These are phyloP conservation scores for Drosophila kambysellisi DNA, from an alignment of 2,888 invertebrate genomes.

Conservation along the genomic window DNA sequence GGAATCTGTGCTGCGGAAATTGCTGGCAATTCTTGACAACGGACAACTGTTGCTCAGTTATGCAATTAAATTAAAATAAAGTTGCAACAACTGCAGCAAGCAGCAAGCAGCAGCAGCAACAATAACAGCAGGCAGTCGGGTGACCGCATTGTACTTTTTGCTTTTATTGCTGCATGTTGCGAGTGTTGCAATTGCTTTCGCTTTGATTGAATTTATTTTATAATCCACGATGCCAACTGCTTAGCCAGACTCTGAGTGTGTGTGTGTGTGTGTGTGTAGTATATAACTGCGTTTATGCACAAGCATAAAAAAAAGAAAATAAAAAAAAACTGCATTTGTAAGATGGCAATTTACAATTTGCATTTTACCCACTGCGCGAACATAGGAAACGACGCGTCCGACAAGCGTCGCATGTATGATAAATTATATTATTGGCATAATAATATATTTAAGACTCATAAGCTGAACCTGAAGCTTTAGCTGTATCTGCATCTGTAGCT, in stretches of 20 bases:
- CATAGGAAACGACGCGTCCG: constrained; percentile 70
- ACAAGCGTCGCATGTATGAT: constrained; percentile 51
- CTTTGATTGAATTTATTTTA: constrained; percentile 80
- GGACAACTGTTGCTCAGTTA: constrained; percentile 71
- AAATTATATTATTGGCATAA: constrained; percentile 71
- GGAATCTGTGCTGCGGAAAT: constrained; percentile 62
- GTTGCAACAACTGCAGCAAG: constrained; percentile 41
- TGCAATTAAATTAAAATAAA: constrained; percentile 76
- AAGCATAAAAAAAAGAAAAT: constrained; percentile 11
- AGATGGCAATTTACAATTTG: constrained; percentile 77
- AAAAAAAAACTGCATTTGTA: constrained; percentile 52
- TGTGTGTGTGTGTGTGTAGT: constrained; percentile 7
- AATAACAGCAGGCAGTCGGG: constrained; percentile 52
- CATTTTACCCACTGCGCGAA: constrained; percentile 58
- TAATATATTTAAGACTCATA: constrained; percentile 63
- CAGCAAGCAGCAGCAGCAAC: constrained; percentile 41
- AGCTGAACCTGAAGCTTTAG: background rate
- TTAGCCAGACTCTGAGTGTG: constrained; percentile 33
- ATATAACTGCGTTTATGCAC: constrained; percentile 47
- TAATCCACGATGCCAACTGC: constrained; percentile 74
- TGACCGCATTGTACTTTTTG: constrained; percentile 59
- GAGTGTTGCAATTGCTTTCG: constrained; percentile 78
- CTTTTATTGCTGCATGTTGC: constrained; percentile 42
- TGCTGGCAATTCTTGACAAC: constrained; percentile 72
- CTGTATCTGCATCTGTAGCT: background rate